Conservation (phyloP, 1,140 invertebrate species). For the Sesamia nonagrioides region DNA sequence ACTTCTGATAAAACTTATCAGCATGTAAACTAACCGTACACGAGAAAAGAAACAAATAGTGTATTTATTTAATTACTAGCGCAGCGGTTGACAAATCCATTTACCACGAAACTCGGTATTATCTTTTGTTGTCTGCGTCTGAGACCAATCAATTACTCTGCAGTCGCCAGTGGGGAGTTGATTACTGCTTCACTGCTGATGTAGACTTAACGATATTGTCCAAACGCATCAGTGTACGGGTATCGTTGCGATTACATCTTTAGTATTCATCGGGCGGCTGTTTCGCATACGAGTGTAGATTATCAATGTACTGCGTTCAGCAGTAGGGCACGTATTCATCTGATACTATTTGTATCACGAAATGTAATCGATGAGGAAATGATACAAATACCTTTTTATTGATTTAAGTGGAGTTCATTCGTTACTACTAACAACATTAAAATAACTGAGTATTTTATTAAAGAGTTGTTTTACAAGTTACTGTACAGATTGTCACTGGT, state of each 20-base stretch:
- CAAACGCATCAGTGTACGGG: slow-evolving; percentile 38
- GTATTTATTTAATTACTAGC: slow-evolving; percentile 83
- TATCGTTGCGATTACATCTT: slow-evolving; percentile 44
- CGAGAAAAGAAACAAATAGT: slow-evolving; percentile 65
- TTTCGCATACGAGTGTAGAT: slow-evolving; percentile 36
- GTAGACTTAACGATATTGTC: slow-evolving; percentile 52
- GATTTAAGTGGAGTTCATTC: neutral
- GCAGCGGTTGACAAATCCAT: slow-evolving; percentile 84
- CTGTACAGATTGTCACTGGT: too few relatives aligned
- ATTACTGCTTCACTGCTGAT: slow-evolving; percentile 68
- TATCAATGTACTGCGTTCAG: slow-evolving; percentile 38
- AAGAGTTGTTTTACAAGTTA: too few relatives aligned
- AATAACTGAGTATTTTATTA: neutral
- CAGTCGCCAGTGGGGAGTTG: slow-evolving; percentile 73
- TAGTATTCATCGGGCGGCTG: slow-evolving; percentile 44
- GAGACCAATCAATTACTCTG: slow-evolving; percentile 82
- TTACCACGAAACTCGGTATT: slow-evolving; percentile 74
- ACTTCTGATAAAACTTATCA: slow-evolving; percentile 54
- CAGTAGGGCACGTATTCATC: slow-evolving; percentile 16
- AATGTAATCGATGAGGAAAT: slow-evolving; percentile 42
- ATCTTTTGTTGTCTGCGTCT: slow-evolving; percentile 83
- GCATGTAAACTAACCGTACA: slow-evolving; percentile 38
- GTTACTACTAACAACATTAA: neutral
- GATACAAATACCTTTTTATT: slow-evolving; percentile 21
- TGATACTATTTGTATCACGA: slow-evolving; percentile 40